These are phyloP conservation scores for Corythucha ciliata DNA, from an alignment of 2,888 invertebrate species.

Conservation along the genomic window DNA sequence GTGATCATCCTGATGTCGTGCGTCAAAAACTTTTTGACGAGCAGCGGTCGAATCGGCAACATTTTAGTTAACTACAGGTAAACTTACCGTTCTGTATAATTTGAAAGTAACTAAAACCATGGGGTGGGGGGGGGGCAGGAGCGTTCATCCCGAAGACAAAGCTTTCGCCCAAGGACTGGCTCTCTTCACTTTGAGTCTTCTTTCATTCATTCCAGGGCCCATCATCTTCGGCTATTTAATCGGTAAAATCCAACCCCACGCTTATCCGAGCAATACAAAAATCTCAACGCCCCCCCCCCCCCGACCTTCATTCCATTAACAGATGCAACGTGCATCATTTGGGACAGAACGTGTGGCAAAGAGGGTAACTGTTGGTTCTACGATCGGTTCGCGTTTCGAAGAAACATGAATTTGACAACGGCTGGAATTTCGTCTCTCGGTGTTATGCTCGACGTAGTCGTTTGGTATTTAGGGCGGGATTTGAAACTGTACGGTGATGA, in stretches of 20 bases:
- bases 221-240: slow-evolving; percentile 57
- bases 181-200: slow-evolving; percentile 51
- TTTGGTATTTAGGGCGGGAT: slow-evolving; percentile 51
- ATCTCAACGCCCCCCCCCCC: no score
- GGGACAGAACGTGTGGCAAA: slow-evolving; percentile 54
- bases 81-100: no score
- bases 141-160: slow-evolving; percentile 53
- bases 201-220: slow-evolving; percentile 60
- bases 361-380: slow-evolving; percentile 59
- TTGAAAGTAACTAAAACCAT: no score
- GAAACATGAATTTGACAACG: slow-evolving; percentile 48
- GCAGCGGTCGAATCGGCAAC: slow-evolving; percentile 57
- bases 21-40: slow-evolving; percentile 51
- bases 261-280: no score
- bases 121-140: slow-evolving; percentile 45
- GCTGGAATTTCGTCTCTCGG: slow-evolving; percentile 50
- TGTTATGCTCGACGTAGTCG: slow-evolving; percentile 50
- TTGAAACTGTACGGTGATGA: slow-evolving; percentile 50
- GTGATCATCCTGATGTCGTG: slow-evolving; percentile 45
- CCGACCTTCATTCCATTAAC: slow-evolving; percentile 28
- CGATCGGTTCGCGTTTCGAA: slow-evolving; percentile 50
- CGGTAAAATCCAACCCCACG: slow-evolving; percentile 37
- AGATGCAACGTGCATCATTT: slow-evolving; percentile 57
- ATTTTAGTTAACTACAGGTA: slow-evolving; percentile 54
- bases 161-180: slow-evolving; percentile 56